These are phyloP conservation scores for Megaceryle torquata DNA, from an alignment of 2,113 vertebrate species.

Conservation along the genomic window DNA sequence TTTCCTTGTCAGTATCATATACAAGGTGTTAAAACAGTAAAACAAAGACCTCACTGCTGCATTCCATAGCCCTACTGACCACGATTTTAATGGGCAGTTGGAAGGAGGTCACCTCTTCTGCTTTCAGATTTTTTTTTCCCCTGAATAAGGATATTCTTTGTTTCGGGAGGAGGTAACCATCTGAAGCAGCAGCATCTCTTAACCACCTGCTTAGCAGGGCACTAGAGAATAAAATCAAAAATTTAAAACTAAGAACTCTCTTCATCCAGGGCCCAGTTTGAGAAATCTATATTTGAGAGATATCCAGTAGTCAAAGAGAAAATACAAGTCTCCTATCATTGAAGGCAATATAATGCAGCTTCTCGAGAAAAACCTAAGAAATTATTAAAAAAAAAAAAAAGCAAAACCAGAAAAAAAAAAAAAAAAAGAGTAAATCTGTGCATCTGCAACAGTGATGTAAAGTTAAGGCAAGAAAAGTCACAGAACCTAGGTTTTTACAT, in stretches of 20 bases:
- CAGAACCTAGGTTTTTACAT: neutral
- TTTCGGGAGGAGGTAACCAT: neutral
- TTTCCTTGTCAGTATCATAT: neutral
- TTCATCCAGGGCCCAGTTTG: neutral
- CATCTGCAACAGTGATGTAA: neutral
- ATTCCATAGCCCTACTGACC: neutral
- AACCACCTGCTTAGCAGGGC: neutral
- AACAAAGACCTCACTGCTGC: neutral
- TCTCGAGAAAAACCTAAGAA: neutral
- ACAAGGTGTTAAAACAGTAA: neutral
- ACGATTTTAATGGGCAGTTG: neutral
- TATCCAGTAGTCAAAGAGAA: neutral
- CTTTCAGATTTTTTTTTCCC: neutral
- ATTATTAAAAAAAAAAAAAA: neutral
- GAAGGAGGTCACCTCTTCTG: neutral
- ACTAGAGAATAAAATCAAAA: neutral
- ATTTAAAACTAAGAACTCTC: neutral
- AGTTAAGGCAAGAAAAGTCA: neutral
- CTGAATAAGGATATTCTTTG: neutral
- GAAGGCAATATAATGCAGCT: neutral
- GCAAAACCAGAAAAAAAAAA: neutral
- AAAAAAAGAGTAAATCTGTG: neutral
- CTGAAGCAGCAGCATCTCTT: neutral
- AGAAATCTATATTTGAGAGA: neutral
- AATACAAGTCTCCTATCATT: neutral